Percentiles rank a stretch among this genome's conserved stretches.
Conservation (phyloP, 2,113 vertebrate species). For the Climacteris rufus region DNA sequence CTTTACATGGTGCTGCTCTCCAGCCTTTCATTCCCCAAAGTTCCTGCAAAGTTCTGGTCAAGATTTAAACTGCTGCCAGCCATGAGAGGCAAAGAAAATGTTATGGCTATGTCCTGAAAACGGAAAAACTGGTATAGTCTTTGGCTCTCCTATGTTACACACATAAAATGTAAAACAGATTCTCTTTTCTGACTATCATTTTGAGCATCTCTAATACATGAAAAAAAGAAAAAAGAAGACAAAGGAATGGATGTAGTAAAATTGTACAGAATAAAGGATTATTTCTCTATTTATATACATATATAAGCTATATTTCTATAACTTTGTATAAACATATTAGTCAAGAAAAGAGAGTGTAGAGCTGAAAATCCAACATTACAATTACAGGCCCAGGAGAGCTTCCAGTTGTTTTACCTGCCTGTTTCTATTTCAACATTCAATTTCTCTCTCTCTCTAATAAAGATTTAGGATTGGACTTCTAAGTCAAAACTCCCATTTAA, state of each 20-base stretch:
- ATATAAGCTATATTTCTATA: not conserved
- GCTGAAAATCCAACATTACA: not conserved
- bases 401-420: not conserved
- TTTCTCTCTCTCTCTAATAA: not conserved
- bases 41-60: not conserved
- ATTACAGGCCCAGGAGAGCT: not conserved
- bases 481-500: not conserved
- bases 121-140: not conserved
- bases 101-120: not conserved
- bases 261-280: not conserved
- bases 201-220: not conserved
- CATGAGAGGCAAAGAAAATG: not conserved
- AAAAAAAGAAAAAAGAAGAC: not conserved
- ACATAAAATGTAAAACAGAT: not conserved
- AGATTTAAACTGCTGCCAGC: not conserved
- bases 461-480: not conserved
- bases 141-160: not conserved
- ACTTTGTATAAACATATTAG: not conserved
- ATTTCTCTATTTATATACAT: not conserved
- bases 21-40: not conserved
- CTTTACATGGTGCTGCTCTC: accelerated
- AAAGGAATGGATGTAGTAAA: not conserved
- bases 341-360: not conserved
- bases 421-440: not conserved
- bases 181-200: not conserved